Conservation (phyloP, 2,888 invertebrate genomes). For the Tachina lurida region DNA sequence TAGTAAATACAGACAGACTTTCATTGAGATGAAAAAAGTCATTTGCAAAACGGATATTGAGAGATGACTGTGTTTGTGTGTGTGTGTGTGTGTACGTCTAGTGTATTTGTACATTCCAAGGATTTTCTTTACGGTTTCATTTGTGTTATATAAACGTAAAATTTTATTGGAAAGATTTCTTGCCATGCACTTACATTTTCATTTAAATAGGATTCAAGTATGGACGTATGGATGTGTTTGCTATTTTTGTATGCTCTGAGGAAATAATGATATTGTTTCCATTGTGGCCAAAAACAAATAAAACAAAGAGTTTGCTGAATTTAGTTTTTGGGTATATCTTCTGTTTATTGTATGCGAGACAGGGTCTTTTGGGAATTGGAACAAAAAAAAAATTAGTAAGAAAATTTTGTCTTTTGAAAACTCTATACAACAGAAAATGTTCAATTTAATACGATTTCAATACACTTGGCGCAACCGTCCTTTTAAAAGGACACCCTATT, state of each 20-base stretch:
- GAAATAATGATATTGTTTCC: constrained; percentile 16
- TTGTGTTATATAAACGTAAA: not conserved
- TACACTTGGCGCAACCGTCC: too few relatives aligned
- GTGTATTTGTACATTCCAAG: not conserved
- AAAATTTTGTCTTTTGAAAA: too few relatives aligned
- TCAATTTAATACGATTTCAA: too few relatives aligned
- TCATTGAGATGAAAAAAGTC: not conserved
- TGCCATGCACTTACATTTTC: not conserved
- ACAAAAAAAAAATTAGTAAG: too few relatives aligned
- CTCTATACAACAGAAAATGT: too few relatives aligned
- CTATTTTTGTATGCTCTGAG: constrained; percentile 13
- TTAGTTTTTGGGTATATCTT: not conserved
- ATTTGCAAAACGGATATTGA: not conserved
- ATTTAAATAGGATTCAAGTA: not conserved
- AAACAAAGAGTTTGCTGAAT: not conserved
- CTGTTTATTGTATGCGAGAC: not conserved
- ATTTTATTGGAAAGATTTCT: not conserved
- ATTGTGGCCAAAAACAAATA: constrained; percentile 37
- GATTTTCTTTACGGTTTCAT: not conserved
- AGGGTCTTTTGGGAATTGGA: not conserved
- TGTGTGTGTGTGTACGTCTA: not conserved
- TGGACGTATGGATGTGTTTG: not conserved
- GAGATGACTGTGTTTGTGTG: too few relatives aligned
- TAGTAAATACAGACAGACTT: not conserved
- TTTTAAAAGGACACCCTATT: too few relatives aligned